Evolutionary conservation across 2,797 vertebrate species (phyloP).

Genomic region (Poeciliopsis gracilis): DNA sequence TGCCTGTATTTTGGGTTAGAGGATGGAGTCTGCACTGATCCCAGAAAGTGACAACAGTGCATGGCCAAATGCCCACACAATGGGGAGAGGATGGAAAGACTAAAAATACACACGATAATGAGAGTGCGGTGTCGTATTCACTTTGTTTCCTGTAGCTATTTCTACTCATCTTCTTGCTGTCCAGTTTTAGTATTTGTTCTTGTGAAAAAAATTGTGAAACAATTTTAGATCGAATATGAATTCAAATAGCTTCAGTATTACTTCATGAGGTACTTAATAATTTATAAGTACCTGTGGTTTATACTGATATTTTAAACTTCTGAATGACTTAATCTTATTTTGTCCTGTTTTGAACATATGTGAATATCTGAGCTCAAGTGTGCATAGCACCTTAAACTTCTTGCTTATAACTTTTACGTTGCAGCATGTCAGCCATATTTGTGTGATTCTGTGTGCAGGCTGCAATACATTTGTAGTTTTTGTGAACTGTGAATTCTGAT

Average conservation of each 20-base stretch:
- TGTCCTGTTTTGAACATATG: not conserved
- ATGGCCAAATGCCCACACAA: constrained; percentile 64
- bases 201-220: constrained; percentile 23
- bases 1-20: constrained; percentile 64
- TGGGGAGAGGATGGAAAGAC: constrained; percentile 65
- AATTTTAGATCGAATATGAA: constrained; percentile 21
- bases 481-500: not conserved
- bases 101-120: constrained; percentile 78
- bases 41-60: constrained; percentile 64
- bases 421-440: not conserved
- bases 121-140: constrained; percentile 69
- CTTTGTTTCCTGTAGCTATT: constrained; percentile 55
- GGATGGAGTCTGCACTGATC: constrained; percentile 57
- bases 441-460: not conserved
- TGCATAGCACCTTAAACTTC: not conserved
- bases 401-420: not conserved
- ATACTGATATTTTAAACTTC: not conserved
- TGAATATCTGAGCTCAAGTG: not conserved
- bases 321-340: not conserved
- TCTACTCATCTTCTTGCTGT: constrained; percentile 48
- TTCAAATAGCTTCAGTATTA: constrained; percentile 15
- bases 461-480: not conserved
- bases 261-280: constrained; percentile 2
- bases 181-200: constrained; percentile 16
- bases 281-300: not conserved